Evolutionary conservation across 2,888 invertebrate species (phyloP).

Genomic region (Campopleginae sp.): DNA sequence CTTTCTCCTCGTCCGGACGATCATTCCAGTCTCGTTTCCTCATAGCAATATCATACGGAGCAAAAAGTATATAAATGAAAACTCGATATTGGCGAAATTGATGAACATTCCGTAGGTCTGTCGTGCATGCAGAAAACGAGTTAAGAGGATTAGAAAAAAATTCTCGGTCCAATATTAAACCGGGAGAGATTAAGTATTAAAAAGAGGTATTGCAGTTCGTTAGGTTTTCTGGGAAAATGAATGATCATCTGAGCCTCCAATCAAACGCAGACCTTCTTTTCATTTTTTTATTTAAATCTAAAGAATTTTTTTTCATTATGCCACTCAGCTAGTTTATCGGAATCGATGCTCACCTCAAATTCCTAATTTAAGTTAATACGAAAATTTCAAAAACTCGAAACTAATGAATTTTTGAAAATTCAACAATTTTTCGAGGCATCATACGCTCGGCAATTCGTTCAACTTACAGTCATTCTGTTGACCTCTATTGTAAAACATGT

Average conservation of each 20-base stretch:
- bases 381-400: no score
- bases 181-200: not conserved
- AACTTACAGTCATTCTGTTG: not conserved
- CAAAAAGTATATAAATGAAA: constrained; percentile 38
- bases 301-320: not conserved
- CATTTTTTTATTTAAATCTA: not conserved
- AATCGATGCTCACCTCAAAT: not conserved
- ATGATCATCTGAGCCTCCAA: constrained; percentile 9
- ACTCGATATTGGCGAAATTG: constrained; percentile 38
- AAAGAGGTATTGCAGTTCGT: constrained; percentile 10
- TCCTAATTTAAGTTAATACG: not conserved
- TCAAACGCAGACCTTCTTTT: not conserved
- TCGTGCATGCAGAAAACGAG: constrained; percentile 4
- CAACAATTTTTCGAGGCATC: not conserved
- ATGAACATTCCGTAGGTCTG: constrained; percentile 12
- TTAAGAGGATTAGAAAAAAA: constrained; percentile 24
- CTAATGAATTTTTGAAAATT: no score
- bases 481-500: not conserved
- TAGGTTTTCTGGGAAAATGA: not conserved
- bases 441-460: not conserved
- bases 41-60: constrained; percentile 13
- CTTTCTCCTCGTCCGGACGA: constrained; percentile 2
- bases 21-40: not conserved
- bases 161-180: constrained; percentile 45
- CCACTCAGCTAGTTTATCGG: not conserved